A percentile compares a stretch with the other conserved stretches of the same genome.
Evolutionary conservation across 2,113 vertebrate genomes (phyloP).

Genomic region (Psittacula cyanocephala): DNA sequence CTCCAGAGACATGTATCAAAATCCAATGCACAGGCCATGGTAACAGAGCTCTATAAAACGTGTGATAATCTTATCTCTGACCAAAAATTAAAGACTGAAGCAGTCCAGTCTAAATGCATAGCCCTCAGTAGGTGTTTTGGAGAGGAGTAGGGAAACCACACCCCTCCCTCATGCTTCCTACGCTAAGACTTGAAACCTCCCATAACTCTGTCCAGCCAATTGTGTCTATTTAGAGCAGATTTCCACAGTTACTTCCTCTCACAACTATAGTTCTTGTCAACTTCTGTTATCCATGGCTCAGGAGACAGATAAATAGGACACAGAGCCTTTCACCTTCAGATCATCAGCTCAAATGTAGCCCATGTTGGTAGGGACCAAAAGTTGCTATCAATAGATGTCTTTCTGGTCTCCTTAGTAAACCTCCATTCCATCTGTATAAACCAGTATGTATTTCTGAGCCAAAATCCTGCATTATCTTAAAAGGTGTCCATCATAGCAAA

Average conservation of each 20-base stretch:
- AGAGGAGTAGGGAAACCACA: neutral
- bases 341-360: neutral
- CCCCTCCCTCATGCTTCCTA: neutral
- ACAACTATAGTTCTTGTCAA: conserved; percentile 46
- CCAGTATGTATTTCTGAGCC: neutral
- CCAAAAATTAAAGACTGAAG: neutral
- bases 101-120: neutral
- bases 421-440: neutral
- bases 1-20: neutral
- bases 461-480: neutral
- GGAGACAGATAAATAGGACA: conserved; percentile 38
- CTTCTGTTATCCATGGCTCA: conserved; percentile 58
- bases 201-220: neutral
- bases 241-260: conserved; percentile 26
- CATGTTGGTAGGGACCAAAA: neutral
- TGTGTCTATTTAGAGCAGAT: neutral
- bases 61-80: neutral
- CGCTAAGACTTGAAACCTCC: conserved; percentile 8
- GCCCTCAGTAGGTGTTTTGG: neutral
- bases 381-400: neutral
- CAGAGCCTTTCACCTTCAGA: conserved; percentile 53
- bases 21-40: neutral
- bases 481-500: neutral
- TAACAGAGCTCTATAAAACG: neutral
- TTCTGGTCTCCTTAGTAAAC: neutral